phyloP scores from a whole-genome alignment of 2,113 vertebrate species.

The Lagopus muta region DNA sequence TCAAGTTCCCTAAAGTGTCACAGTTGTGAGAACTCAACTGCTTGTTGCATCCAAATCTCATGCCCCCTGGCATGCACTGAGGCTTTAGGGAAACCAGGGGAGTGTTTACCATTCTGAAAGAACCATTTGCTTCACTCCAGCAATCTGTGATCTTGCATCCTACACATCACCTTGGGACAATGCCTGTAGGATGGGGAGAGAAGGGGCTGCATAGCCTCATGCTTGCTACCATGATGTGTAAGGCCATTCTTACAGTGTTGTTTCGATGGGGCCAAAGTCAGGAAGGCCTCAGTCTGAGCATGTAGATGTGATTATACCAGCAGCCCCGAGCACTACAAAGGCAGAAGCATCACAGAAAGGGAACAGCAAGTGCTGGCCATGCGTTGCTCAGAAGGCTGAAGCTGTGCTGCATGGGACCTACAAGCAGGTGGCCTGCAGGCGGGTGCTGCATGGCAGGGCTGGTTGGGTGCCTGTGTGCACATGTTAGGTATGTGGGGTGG shows the following conservation, averaged over 20 bases:
- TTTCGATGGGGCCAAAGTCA: not conserved
- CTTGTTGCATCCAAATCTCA: not conserved
- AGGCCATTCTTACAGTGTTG: not conserved
- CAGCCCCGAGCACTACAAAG: not conserved
- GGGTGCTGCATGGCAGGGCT: not conserved
- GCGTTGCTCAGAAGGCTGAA: not conserved
- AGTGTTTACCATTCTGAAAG: not conserved
- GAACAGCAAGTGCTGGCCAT: not conserved
- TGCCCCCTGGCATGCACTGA: not conserved
- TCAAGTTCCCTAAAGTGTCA: not conserved
- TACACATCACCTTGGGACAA: not conserved
- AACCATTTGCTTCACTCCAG: not conserved
- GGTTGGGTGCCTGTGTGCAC: not conserved
- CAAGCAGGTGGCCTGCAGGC: not conserved
- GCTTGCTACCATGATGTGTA: no score
- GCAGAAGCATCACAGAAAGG: not conserved
- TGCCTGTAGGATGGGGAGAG: not conserved
- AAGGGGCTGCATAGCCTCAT: not conserved
- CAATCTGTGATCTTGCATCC: not conserved
- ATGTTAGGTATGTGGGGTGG: not conserved
- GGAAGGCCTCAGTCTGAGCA: not conserved
- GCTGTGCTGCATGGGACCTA: not conserved
- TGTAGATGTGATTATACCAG: not conserved
- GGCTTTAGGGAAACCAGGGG: not conserved
- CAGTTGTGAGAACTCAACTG: not conserved